Conservation (phyloP, 2,113 vertebrate genomes). For the Perognathus longimembris region DNA sequence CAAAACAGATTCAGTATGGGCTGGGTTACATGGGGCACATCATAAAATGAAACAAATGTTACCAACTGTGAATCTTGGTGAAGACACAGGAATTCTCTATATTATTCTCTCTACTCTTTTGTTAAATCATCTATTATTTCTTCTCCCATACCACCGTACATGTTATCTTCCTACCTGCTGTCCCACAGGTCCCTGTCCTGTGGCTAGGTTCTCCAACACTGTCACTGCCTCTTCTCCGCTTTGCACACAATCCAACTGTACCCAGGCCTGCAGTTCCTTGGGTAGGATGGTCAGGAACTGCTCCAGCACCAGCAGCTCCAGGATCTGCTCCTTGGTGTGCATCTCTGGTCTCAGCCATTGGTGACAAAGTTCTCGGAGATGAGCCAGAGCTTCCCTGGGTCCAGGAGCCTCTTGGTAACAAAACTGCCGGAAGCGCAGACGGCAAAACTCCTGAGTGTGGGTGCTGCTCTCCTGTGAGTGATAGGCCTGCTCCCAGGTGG, state of each 20-base stretch:
- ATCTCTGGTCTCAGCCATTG: slow-evolving; percentile 57
- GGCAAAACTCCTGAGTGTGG: slow-evolving; percentile 5
- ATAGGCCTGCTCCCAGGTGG: background rate
- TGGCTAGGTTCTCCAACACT: background rate
- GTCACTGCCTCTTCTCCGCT: slow-evolving; percentile 7
- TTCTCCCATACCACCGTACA: background rate
- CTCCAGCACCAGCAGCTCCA: slow-evolving; percentile 71
- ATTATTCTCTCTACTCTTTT: background rate
- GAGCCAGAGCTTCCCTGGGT: slow-evolving; percentile 36
- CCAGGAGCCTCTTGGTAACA: slow-evolving; percentile 47
- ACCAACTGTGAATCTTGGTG: background rate
- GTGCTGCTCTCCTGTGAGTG: background rate
- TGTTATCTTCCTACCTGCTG: slow-evolving; percentile 48
- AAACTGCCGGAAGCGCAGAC: slow-evolving; percentile 53
- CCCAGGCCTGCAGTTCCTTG: background rate
- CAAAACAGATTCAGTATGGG: too few species aligned
- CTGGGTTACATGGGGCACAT: background rate
- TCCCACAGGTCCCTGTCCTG: background rate
- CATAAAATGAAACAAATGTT: background rate
- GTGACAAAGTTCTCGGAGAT: slow-evolving; percentile 40
- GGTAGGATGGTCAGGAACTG: slow-evolving; percentile 70
- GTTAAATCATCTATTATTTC: background rate
- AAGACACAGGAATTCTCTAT: background rate
- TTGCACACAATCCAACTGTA: background rate
- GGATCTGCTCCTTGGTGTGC: slow-evolving; percentile 57